Evolutionary conservation across 2,888 invertebrate genomes (phyloP), one percentile per base, ranked within the genome.

Genomic region (Tridacna gigas): DNA sequence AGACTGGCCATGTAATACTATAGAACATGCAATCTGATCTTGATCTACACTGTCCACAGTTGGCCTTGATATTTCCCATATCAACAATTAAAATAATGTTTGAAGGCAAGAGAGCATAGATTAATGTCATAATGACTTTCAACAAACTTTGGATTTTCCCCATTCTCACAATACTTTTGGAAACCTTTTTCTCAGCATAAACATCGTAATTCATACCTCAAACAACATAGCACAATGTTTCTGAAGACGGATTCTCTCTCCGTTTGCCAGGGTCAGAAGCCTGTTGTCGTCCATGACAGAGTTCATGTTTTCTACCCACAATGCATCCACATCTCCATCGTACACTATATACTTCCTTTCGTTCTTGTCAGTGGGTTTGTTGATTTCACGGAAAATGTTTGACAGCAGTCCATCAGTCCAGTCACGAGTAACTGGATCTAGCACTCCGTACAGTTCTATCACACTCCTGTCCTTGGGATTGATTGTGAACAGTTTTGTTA

Each of bases 301-400:
- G 95, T 98, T 98, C 98, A 98, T 98, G 95, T 98, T 98, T 95
- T 98, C 98, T 88, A 98, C 98, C 98, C 98, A 98, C 63, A 98
- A 96, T 0, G 98, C 97, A 95, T 98, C 98, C 3, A 98, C 98
- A 93, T 98, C 98, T 3, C 98, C 98, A 94, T 98, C 98, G 95
- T 98, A 98, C 71, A 98, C 95, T 71, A 98, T 97, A 94, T 97
- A 98, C 82, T 97, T 96, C 77, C 96, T 96, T 93, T 98, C 98
- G 86, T 96, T 95, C 91, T 96, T 96, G 25, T 97, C 97, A 0
- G 95, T 95, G 0, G 97, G 97, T 95, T 96, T 97, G 95, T 98
- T 98, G 95, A 98, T 97, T 94, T 98, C 98, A 71, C 98, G 96
- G 95, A 98, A 98, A 93, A 98, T 98, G 94, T 97, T 97, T 2